Base-by-base conservation (phyloP, 2,888 invertebrate genomes). In the Agelastica alni region DNA sequence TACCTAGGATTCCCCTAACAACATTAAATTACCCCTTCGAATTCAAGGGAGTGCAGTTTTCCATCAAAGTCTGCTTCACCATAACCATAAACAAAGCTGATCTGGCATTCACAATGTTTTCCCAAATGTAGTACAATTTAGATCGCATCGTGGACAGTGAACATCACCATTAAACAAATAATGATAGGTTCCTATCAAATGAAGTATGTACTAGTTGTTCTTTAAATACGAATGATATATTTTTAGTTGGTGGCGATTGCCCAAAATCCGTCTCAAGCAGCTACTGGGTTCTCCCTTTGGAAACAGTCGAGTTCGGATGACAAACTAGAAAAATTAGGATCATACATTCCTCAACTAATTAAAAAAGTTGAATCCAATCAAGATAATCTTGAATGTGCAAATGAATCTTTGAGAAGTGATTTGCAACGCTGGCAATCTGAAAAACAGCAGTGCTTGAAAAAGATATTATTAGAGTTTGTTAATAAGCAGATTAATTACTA, bases 381-480 rank as follows among this genome's bases (percentile, higher is more conserved):
- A 69, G 87, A 88, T 72, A 81, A 81, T 64, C 75, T 85, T 37
- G 86, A 86, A 69, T 85, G 85, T 67, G 85, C 87, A 0, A 87
- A 87, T 69, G 85, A 86, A 69, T 84, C 85, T 68, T 73, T 88
- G 18, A 77, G 85, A 44, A 85, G 86, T 32, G 87, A 88, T 70
- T 74, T 87, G 55, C 83, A 85, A 45, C 77, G 86, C 52, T 88
- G 87, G 87, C 83, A 85, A 60, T 68, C 77, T 22, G 85, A 85
- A 61, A 87, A 87, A 67, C 82, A 82, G 54, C 75, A 79, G 22
- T 86, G 85, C 71, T 71, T 88, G 44, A 85, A 85, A 68, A 80
- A 80, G 58, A 80, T 87, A 64, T 76, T 87, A 9, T 74, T 83
- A 20, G 78, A 80, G 59, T 81, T 85, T 77, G 84, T 85, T 6